Evolutionary conservation across 2,113 vertebrate genomes (phyloP), one percentile per base, ranked within the genome.

Genomic region (Martes martes): DNA sequence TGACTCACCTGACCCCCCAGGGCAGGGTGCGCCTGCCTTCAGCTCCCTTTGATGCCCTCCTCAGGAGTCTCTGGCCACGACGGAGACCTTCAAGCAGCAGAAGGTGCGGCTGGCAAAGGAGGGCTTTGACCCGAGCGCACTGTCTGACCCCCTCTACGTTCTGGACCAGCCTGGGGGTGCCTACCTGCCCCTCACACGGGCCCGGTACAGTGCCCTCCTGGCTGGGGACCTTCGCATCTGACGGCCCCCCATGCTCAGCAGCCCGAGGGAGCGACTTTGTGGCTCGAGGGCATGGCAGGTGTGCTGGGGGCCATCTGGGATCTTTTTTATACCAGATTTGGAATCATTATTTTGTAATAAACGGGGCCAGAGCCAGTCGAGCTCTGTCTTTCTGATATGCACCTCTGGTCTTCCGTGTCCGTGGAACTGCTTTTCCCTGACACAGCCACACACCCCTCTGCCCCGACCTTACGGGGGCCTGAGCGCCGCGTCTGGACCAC

Each of bases 21-120:
- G 26, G 42, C 42, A 23, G 45, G n/a, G 0, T 4, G 0, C 36
- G 28, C 61, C 42, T 71, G 55, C 83, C 86, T 91, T 50, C 92
- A 47, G 0, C n/a, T 6, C 33, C 45, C 31, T 57, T 28, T 45
- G 24, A 14, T 16, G 5, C 59, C 0, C 19, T 81, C 42, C 26
- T 47, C 96, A 99, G 99, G 98, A 97, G 13, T 98, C 98, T 50
- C 94, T 99, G 98, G 99, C 99, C 14, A 91, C 99, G 88, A 99
- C 99, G 0, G 99, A 99, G 78, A 99, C 99, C 6, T 99, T 99
- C 97, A 99, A 99, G 95, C 99, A 99, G 96, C 99, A 99, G 98
- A 99, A 99, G 96, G 97, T 97, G 28, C 98, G 98, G 24, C 98
- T 99, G 97, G 98, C 99, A 1, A 95, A 97, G 36, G 98, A 99